Evolutionary conservation across 2,797 vertebrate species (phyloP), one percentile per base, ranked within the genome.

Genomic region (Sarcoramphus papa): DNA sequence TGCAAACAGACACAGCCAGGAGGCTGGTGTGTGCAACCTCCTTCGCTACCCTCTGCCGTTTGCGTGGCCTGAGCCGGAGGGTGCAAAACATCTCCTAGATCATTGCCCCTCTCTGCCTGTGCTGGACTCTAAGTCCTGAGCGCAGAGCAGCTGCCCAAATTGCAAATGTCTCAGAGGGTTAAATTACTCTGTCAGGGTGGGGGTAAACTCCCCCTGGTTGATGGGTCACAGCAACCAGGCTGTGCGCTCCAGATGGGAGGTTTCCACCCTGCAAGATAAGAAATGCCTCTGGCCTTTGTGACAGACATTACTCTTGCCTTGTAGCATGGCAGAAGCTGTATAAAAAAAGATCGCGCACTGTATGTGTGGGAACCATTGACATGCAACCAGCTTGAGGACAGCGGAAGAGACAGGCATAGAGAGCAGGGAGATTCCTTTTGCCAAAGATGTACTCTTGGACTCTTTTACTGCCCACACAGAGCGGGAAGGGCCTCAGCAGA

Each of bases 291-390:
- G 56, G 23, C 33, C 60, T 47, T 35, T 9, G 65, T 5, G 59
- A 16, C 47, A 45, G 64, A 50, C 13, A 0, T 31, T 18, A 5
- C 31, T 54, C 41, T 27, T 25, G 50, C 48, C 51, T 25, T 9
- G 37, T 14, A 33, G 57, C 31, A 2, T 7, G 53, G 48, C 31
- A 73, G 59, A 50, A 73, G 35, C 25, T 11, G 27, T 18, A 10
- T 13, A 5, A 27, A 51, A 24, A 31, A 19, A 31, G 20, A 20
- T 21, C 0, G 3, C 5, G 3, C 1, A 4, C 24, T 27, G 27
- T 45, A 1, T 5, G 2, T 8, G 13, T 41, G 62, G 68, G 72
- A 40, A 28, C 35, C 15, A 10, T 13, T 56, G 60, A 67, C 12
- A 5, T 12, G 50, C 37, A 57, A 6, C 37, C 45, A 56, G 62